Base-by-base conservation (phyloP, 2,888 invertebrate species). In the Lumbricus terrestris region DNA sequence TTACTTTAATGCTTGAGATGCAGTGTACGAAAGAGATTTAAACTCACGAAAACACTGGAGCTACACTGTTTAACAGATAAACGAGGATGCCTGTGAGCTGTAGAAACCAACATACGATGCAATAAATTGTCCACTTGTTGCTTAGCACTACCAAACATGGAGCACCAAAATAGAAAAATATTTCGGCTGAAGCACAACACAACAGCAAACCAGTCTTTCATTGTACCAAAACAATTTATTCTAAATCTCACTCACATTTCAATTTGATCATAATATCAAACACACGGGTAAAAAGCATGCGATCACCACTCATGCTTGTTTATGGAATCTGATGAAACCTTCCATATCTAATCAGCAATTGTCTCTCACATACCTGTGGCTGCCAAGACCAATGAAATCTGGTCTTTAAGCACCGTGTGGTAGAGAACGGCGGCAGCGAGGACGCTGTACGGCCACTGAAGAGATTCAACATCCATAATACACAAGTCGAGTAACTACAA, bases 361-460 rank as follows among this genome's bases (percentile, higher is more conserved):
- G 85, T 37, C 35, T 34, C 85, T 23, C 20, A 37, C 85, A 34
- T 85, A 85, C 85, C 85, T 34, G 85, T 85, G 35, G 85, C 85
- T 35, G 34, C 85, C 85, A 85, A 34, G 23, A 35, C 85, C 34
- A 37, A 20, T 35, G 34, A 37, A 34, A 85, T 85, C 35, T 11
- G 34, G 85, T 35, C 85, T 37, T 85, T 85, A 69, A 69, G 69
- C 35, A 35, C 37, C 13, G 38, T 34, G 83, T 90, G 83, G 23
- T 83, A 83, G n/a, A 90, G 37, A 42, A 85, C 90, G 34, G 83
- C 82, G n/a, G 90, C 90, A n/a, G 90, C 90, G 29, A 90, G 83
- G 29, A 90, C n/a, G 82, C 90, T 90, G 90, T 38, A 38, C n/a
- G 38, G 83, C 37, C 38, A 90, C 83, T 83, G 82, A 29, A 90